These are phyloP conservation scores for Sphenodon punctatus DNA, from an alignment of 2,797 vertebrate genomes.

Conservation along the genomic window DNA sequence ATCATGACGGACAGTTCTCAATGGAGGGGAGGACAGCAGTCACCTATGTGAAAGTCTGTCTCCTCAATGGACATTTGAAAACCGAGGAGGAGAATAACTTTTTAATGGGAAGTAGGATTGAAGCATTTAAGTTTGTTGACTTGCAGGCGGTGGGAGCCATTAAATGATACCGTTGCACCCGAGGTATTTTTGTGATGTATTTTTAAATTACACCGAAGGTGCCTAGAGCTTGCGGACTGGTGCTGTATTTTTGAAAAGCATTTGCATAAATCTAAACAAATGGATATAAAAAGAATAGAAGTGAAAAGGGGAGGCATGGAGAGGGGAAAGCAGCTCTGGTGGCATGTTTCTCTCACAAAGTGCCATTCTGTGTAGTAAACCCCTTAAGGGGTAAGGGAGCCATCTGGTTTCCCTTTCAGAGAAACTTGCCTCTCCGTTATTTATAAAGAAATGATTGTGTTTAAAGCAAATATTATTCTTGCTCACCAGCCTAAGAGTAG, in stretches of 20 bases:
- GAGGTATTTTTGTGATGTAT: constrained; percentile 10
- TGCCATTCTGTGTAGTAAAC: not conserved
- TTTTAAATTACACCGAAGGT: constrained; percentile 51
- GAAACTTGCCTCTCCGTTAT: not conserved
- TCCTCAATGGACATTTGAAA: not conserved
- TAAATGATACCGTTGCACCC: accelerated
- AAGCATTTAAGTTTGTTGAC: not conserved
- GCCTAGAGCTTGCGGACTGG: constrained; percentile 20
- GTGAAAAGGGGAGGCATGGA: too few relatives aligned
- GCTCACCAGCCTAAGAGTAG: not conserved
- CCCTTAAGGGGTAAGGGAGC: constrained; percentile 6
- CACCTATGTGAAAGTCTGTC: not conserved
- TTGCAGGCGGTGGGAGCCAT: not conserved
- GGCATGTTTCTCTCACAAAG: constrained; percentile 3
- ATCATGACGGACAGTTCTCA: not conserved
- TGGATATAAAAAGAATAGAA: not conserved
- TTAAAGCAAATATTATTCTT: constrained; percentile 22
- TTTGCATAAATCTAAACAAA: not conserved
- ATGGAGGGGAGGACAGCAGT: not conserved
- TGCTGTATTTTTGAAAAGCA: constrained; percentile 35
- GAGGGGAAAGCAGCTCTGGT: too few relatives aligned
- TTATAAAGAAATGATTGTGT: constrained; percentile 18
- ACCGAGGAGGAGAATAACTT: not conserved
- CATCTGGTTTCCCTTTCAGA: not conserved
- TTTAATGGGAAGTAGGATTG: not conserved